A percentile compares a stretch with the other conserved stretches of the same genome.
Conservation (phyloP, 2,113 vertebrate genomes). For the Albula glossodonta region DNA sequence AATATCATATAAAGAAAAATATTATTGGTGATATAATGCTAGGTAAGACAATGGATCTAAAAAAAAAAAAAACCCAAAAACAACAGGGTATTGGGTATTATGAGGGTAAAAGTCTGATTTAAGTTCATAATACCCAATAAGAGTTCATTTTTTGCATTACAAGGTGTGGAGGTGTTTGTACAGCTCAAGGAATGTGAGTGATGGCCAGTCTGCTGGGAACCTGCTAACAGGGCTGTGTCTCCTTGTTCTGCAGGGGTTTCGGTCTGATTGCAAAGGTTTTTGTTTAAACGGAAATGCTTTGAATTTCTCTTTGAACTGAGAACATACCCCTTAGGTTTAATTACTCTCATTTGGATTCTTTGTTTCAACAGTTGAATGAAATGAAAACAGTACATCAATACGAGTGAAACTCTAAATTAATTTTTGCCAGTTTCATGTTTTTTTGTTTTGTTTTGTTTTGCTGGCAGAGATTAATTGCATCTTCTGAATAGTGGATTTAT, state of each 20-base stretch:
- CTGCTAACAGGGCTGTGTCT: background rate
- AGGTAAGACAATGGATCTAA: no score
- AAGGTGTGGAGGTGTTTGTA: background rate
- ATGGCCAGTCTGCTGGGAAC: background rate
- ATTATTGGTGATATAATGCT: no score
- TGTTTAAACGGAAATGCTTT: background rate
- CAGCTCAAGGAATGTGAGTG: slow-evolving; percentile 9
- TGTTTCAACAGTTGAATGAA: background rate
- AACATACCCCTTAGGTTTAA: background rate
- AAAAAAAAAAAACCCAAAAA: no score
- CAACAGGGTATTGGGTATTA: no score
- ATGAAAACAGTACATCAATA: background rate
- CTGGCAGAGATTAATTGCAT: background rate
- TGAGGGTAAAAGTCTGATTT: no score
- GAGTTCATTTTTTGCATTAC: no score
- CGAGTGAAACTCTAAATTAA: background rate
- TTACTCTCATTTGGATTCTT: background rate
- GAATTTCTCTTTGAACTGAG: background rate
- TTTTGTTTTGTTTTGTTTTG: no score
- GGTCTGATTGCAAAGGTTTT: background rate
- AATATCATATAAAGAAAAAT: no score
- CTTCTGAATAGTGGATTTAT: background rate
- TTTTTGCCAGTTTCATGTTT: background rate
- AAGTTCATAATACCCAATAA: no score
- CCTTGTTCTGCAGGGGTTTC: background rate